These are phyloP conservation scores for Dolichallabes microphthalmus DNA, from an alignment of 2,113 vertebrate genomes.

Conservation along the genomic window DNA sequence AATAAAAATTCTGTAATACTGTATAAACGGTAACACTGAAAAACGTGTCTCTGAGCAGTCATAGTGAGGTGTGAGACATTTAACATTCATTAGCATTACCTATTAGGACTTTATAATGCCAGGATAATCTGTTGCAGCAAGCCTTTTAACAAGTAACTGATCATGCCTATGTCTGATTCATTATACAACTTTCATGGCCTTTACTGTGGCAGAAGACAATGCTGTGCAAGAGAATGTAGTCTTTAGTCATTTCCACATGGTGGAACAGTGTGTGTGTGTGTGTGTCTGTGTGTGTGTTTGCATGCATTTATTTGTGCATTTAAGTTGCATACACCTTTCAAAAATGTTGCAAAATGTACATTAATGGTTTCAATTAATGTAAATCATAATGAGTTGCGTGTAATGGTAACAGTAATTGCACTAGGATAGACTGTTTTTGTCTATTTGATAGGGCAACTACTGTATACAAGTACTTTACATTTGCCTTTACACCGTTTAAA, in stretches of 20 bases:
- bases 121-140: constrained; percentile 20
- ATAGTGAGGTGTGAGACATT: neutral
- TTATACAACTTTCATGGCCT: constrained; percentile 16
- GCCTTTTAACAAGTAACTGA: constrained; percentile 17
- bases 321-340: neutral
- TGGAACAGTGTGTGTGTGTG: neutral
- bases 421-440: neutral
- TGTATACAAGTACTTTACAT: neutral
- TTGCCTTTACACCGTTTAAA: neutral
- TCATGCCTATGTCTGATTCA: neutral
- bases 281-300: neutral
- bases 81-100: neutral
- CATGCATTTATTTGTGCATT: neutral
- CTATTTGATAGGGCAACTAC: neutral
- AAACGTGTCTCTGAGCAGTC: neutral
- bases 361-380: neutral
- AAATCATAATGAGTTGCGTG: neutral
- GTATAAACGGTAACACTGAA: neutral
- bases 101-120: constrained; percentile 29
- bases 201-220: constrained; percentile 10
- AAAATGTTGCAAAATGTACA: neutral
- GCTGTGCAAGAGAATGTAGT: neutral
- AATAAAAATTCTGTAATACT: neutral
- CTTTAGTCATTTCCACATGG: neutral
- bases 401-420: neutral